Base-by-base conservation (phyloP, 2,797 vertebrate species). In the Myripristis murdjan region DNA sequence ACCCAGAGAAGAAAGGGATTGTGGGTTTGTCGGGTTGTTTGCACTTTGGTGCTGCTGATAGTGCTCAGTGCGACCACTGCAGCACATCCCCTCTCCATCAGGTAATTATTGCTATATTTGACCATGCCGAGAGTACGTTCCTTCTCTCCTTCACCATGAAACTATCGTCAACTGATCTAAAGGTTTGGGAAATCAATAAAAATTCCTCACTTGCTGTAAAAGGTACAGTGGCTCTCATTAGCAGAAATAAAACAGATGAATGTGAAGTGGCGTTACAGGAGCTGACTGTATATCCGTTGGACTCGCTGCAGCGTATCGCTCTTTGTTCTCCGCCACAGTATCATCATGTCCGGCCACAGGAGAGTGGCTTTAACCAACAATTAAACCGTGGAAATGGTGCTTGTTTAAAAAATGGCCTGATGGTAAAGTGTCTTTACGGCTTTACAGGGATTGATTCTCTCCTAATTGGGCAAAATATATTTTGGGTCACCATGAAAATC, bases 191-290 rank as follows among this genome's bases (percentile, higher is more conserved):
- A 81, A 60, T 75, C 69, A 68, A 54, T 90, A 87, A 88, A 89
- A 70, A 89, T 87, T 84, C 82, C 84, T 77, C 58, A 58, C 54
- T 78, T 79, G 67, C 70, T 70, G 68, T 67, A 78, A 91, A 90
- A 82, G 22, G 72, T 63, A 69, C 74, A 70, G 81, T 72, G 59
- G 70, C 74, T 47, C 73, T 88, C 77, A 82, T 91, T 86, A 90
- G 82, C 41, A 37, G 39, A 72, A 83, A 83, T 70, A 67, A 81
- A 90, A 62, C 18, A 37, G 44, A 86, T 70, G 43, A 62, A 76
- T 28, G 64, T 53, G 52, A 77, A 49, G 33, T 23, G 52, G 52
- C 66, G 61, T 53, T 75, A 70, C 47, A 64, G 74, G 69, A 78
- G 58, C 66, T 55, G 59, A 68, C 49, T 23, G 37, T 47, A 71